Evolutionary conservation across 2,888 invertebrate genomes (phyloP).

Genomic region (Andricus quercusramuli): DNA sequence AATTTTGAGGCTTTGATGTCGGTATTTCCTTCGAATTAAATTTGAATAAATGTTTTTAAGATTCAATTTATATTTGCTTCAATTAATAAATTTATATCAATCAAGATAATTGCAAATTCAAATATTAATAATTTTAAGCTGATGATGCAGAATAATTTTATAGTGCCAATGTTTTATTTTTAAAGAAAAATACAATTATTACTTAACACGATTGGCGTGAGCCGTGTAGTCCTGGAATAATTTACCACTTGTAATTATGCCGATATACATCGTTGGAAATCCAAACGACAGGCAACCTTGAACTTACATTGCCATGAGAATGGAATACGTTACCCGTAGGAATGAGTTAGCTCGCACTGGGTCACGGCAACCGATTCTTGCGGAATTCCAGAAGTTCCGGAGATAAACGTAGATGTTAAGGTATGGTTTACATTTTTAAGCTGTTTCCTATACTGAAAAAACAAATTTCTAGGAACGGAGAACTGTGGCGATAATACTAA

Average conservation of each 20-base stretch:
- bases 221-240: too few species aligned
- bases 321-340: constrained; percentile 37
- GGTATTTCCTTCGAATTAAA: too few species aligned
- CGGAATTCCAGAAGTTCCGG: constrained; percentile 15
- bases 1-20: too few species aligned
- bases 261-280: neutral
- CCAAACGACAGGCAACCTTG: constrained; percentile 43
- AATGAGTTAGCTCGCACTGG: constrained; percentile 38
- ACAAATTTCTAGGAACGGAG: neutral
- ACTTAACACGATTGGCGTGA: too few species aligned
- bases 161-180: too few species aligned
- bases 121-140: too few species aligned
- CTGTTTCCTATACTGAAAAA: neutral
- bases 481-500: neutral
- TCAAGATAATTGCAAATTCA: too few species aligned
- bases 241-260: neutral
- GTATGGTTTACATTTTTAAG: neutral
- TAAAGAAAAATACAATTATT: too few species aligned
- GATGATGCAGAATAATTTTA: too few species aligned
- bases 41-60: too few species aligned
- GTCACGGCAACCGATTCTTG: constrained; percentile 40
- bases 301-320: constrained; percentile 45
- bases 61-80: too few species aligned
- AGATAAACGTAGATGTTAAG: neutral
- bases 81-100: too few species aligned